phyloP scores from a whole-genome alignment of 2,113 vertebrate genomes.

The Zingel zingel region DNA sequence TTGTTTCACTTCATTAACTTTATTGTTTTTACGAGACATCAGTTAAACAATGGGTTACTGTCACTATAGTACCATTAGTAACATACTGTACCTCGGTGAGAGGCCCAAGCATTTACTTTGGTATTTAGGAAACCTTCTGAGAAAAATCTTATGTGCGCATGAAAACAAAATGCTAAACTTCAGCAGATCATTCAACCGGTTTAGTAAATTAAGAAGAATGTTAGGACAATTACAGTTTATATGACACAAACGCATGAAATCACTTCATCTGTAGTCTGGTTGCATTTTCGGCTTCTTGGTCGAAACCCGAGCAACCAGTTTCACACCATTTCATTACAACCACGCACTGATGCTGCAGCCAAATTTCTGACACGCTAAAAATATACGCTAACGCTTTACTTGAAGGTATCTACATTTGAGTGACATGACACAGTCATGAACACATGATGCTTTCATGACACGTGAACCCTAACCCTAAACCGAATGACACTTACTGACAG shows the following conservation, averaged over 20 bases:
- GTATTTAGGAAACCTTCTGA: background rate
- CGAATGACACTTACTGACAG: too few relatives aligned
- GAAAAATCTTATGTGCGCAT: background rate
- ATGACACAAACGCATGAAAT: conserved; percentile 15
- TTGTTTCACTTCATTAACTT: conserved; percentile 48
- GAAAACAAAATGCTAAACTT: background rate
- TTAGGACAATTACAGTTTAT: background rate
- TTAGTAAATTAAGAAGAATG: background rate
- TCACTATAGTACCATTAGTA: background rate
- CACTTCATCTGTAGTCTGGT: background rate
- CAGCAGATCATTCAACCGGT: background rate
- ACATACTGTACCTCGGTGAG: background rate
- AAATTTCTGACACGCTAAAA: conserved; percentile 16
- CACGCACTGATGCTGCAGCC: background rate
- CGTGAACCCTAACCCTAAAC: too few relatives aligned
- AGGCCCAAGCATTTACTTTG: background rate
- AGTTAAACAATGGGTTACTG: background rate
- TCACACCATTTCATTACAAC: conserved; percentile 18
- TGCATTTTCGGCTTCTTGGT: background rate
- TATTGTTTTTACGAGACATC: conserved; percentile 29
- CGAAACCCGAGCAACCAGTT: conserved; percentile 42
- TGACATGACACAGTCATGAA: too few relatives aligned
- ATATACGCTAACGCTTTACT: too few relatives aligned
- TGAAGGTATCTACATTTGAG: too few relatives aligned
- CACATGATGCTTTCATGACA: too few relatives aligned